phyloP scores from a whole-genome alignment of 2,113 vertebrate genomes.

The Oncorhynchus nerka region DNA sequence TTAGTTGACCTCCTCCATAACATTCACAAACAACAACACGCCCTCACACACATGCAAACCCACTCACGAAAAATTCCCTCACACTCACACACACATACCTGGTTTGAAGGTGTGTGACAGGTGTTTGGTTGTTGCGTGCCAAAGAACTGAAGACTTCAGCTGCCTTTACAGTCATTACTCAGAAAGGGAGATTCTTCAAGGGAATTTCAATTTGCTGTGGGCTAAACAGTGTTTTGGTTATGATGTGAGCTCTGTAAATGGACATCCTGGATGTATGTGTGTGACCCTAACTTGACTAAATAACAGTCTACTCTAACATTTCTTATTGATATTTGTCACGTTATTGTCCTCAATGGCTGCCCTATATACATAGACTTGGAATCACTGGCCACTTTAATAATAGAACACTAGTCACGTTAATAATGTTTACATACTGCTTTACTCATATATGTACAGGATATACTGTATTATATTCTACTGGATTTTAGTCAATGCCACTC shows the following conservation, averaged over 20 bases:
- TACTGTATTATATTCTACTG: too few species aligned
- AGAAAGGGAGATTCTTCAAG: constrained; percentile 41
- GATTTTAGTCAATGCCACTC: too few species aligned
- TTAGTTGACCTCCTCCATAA: neutral
- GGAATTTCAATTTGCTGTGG: constrained; percentile 44
- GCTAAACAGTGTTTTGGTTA: constrained; percentile 40
- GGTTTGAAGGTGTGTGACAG: constrained; percentile 58
- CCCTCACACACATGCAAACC: constrained; percentile 4
- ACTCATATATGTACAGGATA: too few species aligned
- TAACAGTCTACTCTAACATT: too few species aligned
- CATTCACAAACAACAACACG: neutral
- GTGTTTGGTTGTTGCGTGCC: constrained; percentile 61
- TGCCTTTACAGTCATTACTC: constrained; percentile 64
- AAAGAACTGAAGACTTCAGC: constrained; percentile 30
- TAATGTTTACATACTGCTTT: too few species aligned
- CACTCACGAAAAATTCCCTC: constrained; percentile 22
- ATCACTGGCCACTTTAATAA: too few species aligned
- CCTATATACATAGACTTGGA: too few species aligned
- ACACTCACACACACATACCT: constrained; percentile 48
- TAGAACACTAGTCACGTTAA: too few species aligned
- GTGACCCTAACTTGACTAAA: too few species aligned
- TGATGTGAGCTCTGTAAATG: neutral
- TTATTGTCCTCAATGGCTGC: too few species aligned
- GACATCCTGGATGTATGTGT: too few species aligned
- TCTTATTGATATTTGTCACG: too few species aligned